phyloP scores from a whole-genome alignment of 1,140 invertebrate genomes.

The Hycleus phaleratus region DNA sequence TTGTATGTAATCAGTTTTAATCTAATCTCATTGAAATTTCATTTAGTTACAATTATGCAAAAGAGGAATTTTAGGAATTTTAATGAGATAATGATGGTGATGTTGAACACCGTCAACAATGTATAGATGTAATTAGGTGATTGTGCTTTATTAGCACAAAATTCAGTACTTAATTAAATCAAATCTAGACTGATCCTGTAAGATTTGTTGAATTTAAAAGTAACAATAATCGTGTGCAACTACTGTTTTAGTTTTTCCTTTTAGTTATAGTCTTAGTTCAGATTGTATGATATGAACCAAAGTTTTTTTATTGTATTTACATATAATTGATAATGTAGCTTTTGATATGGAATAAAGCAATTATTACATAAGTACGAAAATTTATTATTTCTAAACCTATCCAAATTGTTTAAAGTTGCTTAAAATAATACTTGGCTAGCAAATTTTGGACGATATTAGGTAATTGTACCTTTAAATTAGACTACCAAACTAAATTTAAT shows the following conservation, averaged over 20 bases:
- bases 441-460: too few species aligned
- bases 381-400: too few species aligned
- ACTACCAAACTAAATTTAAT: too few species aligned
- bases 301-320: conserved; percentile 20
- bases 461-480: too few species aligned
- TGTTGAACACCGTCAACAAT: too few species aligned
- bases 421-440: too few species aligned
- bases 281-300: conserved; percentile 20
- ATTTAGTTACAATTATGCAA: not conserved
- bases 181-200: not conserved
- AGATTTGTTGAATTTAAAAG: not conserved
- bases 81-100: too few species aligned
- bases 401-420: too few species aligned
- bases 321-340: conserved; percentile 21
- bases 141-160: not conserved
- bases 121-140: too few species aligned
- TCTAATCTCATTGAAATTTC: not conserved
- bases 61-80: not conserved
- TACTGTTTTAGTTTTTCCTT: not conserved
- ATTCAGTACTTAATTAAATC: not conserved
- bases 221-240: not conserved
- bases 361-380: not conserved
- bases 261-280: not conserved
- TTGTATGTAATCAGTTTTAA: too few species aligned
- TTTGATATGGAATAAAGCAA: conserved; percentile 24